A percentile compares a stretch with the other conserved stretches of the same genome.
Conservation (phyloP, 2,797 vertebrate species). For the Sebastes dallii region DNA sequence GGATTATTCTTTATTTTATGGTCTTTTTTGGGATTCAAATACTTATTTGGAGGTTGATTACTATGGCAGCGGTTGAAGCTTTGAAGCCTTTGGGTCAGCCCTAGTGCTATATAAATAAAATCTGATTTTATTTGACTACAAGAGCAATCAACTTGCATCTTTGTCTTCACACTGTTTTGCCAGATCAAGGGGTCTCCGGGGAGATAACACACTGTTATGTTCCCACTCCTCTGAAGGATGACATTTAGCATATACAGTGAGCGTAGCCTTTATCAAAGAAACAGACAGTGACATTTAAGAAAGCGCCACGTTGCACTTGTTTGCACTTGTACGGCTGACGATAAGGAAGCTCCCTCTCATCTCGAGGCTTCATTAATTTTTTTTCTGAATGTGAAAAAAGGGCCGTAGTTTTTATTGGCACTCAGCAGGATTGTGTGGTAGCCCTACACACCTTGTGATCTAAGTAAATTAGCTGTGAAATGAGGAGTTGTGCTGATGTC, state of each 20-base stretch:
- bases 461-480: conserved; percentile 63
- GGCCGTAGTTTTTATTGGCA: conserved; percentile 44
- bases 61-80: not conserved
- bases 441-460: conserved; percentile 34
- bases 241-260: conserved; percentile 38
- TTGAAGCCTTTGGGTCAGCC: not conserved
- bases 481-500: conserved; percentile 43
- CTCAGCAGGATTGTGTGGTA: conserved; percentile 41
- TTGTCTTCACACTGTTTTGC: conserved; percentile 24
- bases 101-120: not conserved
- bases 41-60: not conserved
- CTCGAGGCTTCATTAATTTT: conserved; percentile 36
- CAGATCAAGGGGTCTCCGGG: conserved; percentile 31
- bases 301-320: conserved; percentile 40
- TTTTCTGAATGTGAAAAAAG: conserved; percentile 37
- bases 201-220: conserved; percentile 31
- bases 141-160: conserved; percentile 5
- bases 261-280: conserved; percentile 59
- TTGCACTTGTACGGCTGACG: conserved; percentile 34
- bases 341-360: conserved; percentile 15
- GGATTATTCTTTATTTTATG: too few relatives aligned
- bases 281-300: conserved; percentile 66
- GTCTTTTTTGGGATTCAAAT: not conserved
- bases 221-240: conserved; percentile 39
- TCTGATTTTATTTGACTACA: not conserved